phyloP scores from a whole-genome alignment of 2,888 invertebrate species.

The Deilephila porcellus region DNA sequence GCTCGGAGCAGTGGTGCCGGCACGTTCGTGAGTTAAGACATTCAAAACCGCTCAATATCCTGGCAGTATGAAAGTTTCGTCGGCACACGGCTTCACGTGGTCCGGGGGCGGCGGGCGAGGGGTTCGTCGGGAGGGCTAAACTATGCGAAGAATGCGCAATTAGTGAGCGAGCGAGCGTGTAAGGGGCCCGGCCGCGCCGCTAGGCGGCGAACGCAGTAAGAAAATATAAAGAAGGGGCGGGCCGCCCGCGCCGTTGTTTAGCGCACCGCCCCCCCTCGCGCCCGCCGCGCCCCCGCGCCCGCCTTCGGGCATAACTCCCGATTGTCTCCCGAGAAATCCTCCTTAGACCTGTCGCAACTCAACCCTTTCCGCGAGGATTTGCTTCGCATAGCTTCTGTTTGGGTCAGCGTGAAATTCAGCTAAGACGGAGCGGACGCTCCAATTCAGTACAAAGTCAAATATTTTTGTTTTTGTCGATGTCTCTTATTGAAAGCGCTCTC shows the following conservation, averaged over 20 bases:
- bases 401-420: conserved; percentile 83
- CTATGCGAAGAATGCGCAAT: conserved; percentile 99
- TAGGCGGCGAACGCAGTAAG: conserved; percentile 86
- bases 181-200: conserved; percentile 86
- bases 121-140: conserved; percentile 90
- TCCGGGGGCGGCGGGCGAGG: conserved; percentile 82
- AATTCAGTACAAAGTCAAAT: conserved; percentile 65
- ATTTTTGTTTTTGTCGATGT: conserved; percentile 46
- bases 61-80: conserved; percentile 84
- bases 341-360: conserved; percentile 81
- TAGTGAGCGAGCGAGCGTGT: conserved; percentile 93
- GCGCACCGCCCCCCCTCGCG: conserved; percentile 83
- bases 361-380: conserved; percentile 80
- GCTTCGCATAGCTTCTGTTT: conserved; percentile 80
- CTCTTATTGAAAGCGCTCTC: conserved; percentile 22
- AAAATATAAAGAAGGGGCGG: conserved; percentile 89
- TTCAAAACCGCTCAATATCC: conserved; percentile 85
- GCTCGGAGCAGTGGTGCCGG: conserved; percentile 64
- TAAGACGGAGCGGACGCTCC: conserved; percentile 59
- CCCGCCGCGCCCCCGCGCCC: conserved; percentile 84
- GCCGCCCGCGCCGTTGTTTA: conserved; percentile 83
- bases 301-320: conserved; percentile 84
- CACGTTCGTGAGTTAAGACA: conserved; percentile 84
- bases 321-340: conserved; percentile 83
- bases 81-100: conserved; percentile 84